phyloP scores from a whole-genome alignment of 1,140 invertebrate genomes.

The Proctacanthus coquilletti region DNA sequence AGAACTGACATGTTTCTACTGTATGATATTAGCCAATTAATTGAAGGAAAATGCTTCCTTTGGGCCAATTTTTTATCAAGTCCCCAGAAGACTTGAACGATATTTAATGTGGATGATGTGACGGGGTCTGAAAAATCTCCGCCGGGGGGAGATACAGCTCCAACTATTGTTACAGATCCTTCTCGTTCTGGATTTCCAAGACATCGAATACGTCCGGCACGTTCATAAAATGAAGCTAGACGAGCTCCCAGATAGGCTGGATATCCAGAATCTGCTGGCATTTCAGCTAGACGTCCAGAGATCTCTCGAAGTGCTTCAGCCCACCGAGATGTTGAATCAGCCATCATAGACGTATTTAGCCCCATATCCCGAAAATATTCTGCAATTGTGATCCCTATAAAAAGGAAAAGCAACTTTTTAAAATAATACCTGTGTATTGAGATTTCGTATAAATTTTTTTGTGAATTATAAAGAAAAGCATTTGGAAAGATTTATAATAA shows the following conservation, averaged over 20 bases:
- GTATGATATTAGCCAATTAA: slow-evolving; percentile 64
- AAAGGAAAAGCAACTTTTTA: no score
- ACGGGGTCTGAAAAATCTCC: slow-evolving; percentile 66
- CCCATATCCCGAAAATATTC: slow-evolving; percentile 73
- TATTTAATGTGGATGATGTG: slow-evolving; percentile 42
- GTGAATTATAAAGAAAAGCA: no score
- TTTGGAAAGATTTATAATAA: no score
- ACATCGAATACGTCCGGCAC: slow-evolving; percentile 51
- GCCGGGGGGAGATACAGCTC: slow-evolving; percentile 62
- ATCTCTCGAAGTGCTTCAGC: slow-evolving; percentile 75
- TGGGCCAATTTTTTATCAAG: slow-evolving; percentile 60
- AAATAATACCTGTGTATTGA: no score
- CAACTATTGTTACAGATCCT: slow-evolving; percentile 56
- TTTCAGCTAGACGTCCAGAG: slow-evolving; percentile 70
- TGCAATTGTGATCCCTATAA: slow-evolving; percentile 57
- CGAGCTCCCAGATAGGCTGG: slow-evolving; percentile 55
- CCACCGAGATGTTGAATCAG: slow-evolving; percentile 75
- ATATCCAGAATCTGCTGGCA: slow-evolving; percentile 66
- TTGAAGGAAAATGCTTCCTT: slow-evolving; percentile 57
- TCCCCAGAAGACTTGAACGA: slow-evolving; percentile 59
- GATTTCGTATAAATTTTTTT: no score
- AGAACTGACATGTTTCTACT: slow-evolving; percentile 67
- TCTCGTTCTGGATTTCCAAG: slow-evolving; percentile 45
- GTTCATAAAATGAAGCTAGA: slow-evolving; percentile 56
- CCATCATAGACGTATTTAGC: slow-evolving; percentile 77